A percentile compares a stretch with the other conserved stretches of the same genome.
Conservation (phyloP, 1,140 invertebrate genomes). For the Drosophila subobscura region DNA sequence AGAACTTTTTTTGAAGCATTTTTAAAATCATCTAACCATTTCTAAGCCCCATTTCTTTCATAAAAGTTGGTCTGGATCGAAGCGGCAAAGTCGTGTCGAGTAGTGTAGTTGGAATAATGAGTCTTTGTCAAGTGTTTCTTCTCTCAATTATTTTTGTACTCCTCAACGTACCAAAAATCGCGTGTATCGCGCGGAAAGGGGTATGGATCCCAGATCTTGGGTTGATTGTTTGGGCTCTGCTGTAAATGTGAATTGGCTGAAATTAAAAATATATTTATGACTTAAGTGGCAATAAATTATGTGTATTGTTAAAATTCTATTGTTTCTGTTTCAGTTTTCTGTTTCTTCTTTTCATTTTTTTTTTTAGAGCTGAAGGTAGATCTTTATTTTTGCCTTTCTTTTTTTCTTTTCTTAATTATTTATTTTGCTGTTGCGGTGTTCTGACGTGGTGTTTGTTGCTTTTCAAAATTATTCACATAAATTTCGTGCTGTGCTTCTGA, state of each 20-base stretch:
- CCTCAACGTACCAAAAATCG: background rate
- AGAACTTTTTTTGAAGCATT: too few relatives aligned
- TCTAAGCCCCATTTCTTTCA: too few relatives aligned
- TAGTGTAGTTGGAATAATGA: too few relatives aligned
- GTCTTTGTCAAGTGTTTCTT: too few relatives aligned
- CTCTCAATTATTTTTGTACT: too few relatives aligned
- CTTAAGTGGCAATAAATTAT: constrained; percentile 82
- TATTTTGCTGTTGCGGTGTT: constrained; percentile 30
- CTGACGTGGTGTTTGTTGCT: constrained; percentile 12
- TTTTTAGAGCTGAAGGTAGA: constrained; percentile 7
- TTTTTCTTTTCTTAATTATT: constrained; percentile 31
- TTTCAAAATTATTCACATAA: constrained; percentile 61
- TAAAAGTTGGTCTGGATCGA: too few relatives aligned
- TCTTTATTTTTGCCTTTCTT: constrained; percentile 41
- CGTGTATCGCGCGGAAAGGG: background rate
- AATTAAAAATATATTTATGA: constrained; percentile 83
- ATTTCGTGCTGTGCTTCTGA: constrained; percentile 38
- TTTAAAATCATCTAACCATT: too few relatives aligned
- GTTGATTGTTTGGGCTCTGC: constrained; percentile 46
- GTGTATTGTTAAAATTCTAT: constrained; percentile 81
- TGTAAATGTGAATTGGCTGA: constrained; percentile 77
- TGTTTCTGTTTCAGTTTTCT: constrained; percentile 50
- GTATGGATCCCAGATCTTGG: constrained; percentile 25
- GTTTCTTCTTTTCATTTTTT: constrained; percentile 39
- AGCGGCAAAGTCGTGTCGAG: too few relatives aligned